These are phyloP conservation scores for Onthophagus sagittarius DNA, from an alignment of 2,888 invertebrate species.

Conservation along the genomic window DNA sequence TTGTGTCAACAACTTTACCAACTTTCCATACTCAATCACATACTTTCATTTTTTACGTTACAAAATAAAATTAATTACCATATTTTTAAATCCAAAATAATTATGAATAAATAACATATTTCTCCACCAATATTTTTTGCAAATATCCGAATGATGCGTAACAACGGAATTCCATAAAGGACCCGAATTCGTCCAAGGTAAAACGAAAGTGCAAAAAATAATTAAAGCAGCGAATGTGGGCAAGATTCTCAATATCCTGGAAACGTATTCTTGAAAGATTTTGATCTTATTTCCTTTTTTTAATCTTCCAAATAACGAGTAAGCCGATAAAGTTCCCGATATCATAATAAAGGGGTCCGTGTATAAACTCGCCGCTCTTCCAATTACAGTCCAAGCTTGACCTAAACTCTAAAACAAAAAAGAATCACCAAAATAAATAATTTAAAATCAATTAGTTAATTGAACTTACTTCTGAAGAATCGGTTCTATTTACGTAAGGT, in stretches of 20 bases:
- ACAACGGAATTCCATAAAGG: slow-evolving; percentile 69
- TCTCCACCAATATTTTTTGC: slow-evolving; percentile 67
- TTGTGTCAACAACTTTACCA: no score
- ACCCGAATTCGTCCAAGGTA: slow-evolving; percentile 60
- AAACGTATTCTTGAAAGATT: slow-evolving; percentile 59
- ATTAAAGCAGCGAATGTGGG: slow-evolving; percentile 63
- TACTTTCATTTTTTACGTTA: not conserved
- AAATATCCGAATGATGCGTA: slow-evolving; percentile 62
- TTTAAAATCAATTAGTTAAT: slow-evolving; percentile 8
- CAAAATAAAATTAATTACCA: slow-evolving; percentile 50
- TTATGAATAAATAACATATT: slow-evolving; percentile 69
- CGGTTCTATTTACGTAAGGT: slow-evolving; percentile 63
- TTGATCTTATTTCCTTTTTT: slow-evolving; percentile 54
- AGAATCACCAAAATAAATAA: not conserved
- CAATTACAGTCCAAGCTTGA: slow-evolving; percentile 63
- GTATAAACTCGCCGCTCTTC: slow-evolving; percentile 65
- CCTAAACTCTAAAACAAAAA: slow-evolving; percentile 57
- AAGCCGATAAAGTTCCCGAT: slow-evolving; percentile 63
- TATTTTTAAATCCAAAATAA: slow-evolving; percentile 68
- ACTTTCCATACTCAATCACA: no score
- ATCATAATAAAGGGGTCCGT: slow-evolving; percentile 70
- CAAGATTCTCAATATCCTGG: slow-evolving; percentile 60
- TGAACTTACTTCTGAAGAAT: slow-evolving; percentile 58
- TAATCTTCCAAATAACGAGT: slow-evolving; percentile 59
- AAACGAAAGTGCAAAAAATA: slow-evolving; percentile 62